These are phyloP conservation scores for Potamarius usumacintae DNA, from an alignment of 2,113 vertebrate genomes.

Conservation along the genomic window DNA sequence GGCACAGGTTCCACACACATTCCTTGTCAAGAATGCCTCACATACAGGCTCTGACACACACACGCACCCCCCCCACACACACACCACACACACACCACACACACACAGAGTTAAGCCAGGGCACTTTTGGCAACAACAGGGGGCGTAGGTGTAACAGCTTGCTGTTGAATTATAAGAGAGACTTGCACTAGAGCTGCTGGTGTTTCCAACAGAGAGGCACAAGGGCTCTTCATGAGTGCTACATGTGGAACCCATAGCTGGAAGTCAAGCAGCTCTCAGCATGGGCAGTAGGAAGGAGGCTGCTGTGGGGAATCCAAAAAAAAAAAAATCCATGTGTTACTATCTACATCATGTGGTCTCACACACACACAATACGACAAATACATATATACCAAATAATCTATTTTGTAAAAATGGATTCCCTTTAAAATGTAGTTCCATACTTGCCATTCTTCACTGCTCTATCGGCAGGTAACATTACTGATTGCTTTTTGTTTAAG, in stretches of 20 bases:
- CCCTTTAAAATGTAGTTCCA: neutral
- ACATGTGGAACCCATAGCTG: conserved; percentile 29
- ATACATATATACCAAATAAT: neutral
- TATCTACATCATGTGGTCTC: conserved; percentile 18
- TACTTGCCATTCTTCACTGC: too few species aligned
- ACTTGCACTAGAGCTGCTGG: conserved; percentile 10
- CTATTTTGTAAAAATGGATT: neutral
- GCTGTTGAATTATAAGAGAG: conserved; percentile 21
- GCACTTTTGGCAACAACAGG: conserved; percentile 43
- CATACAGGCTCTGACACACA: conserved; percentile 47
- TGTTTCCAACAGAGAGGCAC: conserved; percentile 27
- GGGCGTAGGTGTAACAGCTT: conserved; percentile 50
- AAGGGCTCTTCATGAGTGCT: conserved; percentile 31
- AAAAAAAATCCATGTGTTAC: conserved; percentile 23
- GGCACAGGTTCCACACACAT: conserved; percentile 34
- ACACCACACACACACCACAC: conserved; percentile 32
- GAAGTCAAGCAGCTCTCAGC: conserved; percentile 32
- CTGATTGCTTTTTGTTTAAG: conserved; percentile 1
- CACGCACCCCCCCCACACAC: conserved; percentile 1
- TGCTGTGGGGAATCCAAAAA: conserved; percentile 12
- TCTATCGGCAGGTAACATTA: neutral
- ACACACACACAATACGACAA: too few species aligned
- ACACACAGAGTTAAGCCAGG: conserved; percentile 4
- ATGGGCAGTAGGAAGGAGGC: conserved; percentile 18
- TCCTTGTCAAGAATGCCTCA: conserved; percentile 65